Base-by-base conservation (phyloP, 2,888 invertebrate genomes). In the Drosophila phalerata region DNA sequence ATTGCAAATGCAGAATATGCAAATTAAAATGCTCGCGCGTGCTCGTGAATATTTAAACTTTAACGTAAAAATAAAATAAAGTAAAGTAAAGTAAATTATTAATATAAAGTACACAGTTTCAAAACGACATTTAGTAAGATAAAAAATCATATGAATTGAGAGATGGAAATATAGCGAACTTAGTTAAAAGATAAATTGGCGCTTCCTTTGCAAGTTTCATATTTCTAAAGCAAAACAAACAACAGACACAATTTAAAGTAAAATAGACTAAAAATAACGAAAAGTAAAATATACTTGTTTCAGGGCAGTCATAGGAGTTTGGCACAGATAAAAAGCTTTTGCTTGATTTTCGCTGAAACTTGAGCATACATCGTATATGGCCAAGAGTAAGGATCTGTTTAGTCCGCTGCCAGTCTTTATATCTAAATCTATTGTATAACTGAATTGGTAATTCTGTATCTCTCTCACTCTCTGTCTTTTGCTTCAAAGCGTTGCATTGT, bases 191-290 rank as follows among this genome's bases (percentile, higher is more conserved):
- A 77, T 71, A 73, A 85, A 83, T 74, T 82, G 83, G 88, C 81
- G 89, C 89, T 89, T 88, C 90, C 90, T 85, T 87, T 84, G 90
- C 85, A 78, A 77, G 89, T 89, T 90, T 89, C 86, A 81, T 88
- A 86, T 86, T 86, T 89, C 90, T 86, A 87, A 76, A 73, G 57
- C 58, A 67, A 64, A 79, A 42, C 42, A 25, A 25, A 42, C 42
- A 74, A 74, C 51, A 72, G 45, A 64, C 69, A 69, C 60, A 73
- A 76, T 67, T 79, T 45, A 62, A 53, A 52, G 17, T 53, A 67
- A 60, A 73, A 58, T 61, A 73, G 57, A 62, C 48, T 73, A 55
- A 55, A 48, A 48, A 5, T 47, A 34, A 56, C 56, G 17, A 30
- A 49, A 51, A 34, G 15, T 53, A 40, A 45, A 42, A 56, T 56